A percentile compares a stretch with the other conserved stretches of the same genome.
Evolutionary conservation across 2,113 vertebrate genomes (phyloP).

Genomic region (Loxodonta africana): DNA sequence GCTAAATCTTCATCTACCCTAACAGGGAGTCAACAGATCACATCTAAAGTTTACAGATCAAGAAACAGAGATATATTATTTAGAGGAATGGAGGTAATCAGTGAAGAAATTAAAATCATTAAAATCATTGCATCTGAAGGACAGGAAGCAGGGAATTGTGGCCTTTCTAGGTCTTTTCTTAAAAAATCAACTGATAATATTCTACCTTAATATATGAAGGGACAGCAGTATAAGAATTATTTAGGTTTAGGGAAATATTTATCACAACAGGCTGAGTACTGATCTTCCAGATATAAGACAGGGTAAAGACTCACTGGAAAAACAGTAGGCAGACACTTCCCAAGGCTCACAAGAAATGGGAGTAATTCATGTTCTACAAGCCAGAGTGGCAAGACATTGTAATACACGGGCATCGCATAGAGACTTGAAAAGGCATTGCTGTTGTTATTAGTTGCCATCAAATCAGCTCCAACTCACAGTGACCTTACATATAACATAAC

Average conservation of each 20-base stretch:
- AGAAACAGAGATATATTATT: neutral
- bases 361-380: neutral
- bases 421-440: neutral
- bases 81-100: neutral
- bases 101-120: neutral
- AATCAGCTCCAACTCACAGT: too few relatives aligned
- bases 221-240: neutral
- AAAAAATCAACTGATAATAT: neutral
- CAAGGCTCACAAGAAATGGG: neutral
- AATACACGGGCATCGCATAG: neutral
- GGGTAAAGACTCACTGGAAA: neutral
- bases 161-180: neutral
- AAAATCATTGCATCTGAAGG: neutral
- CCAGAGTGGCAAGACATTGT: neutral
- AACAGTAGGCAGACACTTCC: neutral
- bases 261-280: neutral
- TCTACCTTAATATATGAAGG: neutral
- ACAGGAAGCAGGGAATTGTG: neutral
- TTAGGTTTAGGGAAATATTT: conserved; percentile 35
- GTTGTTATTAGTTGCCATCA: neutral
- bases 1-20: neutral
- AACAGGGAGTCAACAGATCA: neutral
- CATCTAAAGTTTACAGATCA: neutral
- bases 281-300: neutral
- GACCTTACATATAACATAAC: too few relatives aligned